Percentiles rank a stretch among this genome's conserved stretches.
Conservation (phyloP, 1,140 invertebrate species). For the Drosophila pachea region DNA sequence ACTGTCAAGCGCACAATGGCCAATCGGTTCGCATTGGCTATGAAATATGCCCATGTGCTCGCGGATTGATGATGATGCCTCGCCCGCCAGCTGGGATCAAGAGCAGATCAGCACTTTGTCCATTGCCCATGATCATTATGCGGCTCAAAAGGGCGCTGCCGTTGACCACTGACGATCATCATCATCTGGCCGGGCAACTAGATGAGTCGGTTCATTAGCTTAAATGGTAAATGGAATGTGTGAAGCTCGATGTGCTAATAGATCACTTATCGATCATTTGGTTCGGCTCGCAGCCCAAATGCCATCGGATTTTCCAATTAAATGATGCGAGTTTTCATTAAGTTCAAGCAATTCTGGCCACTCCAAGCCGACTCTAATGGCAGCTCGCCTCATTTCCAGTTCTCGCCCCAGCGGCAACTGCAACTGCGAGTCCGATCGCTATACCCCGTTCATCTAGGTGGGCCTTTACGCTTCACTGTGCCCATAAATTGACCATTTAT, state of each 20-base stretch:
- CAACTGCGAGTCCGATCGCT: constrained; percentile 18
- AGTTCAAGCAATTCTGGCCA: not conserved
- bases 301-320: constrained; percentile 7
- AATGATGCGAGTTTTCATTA: constrained; percentile 12
- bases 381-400: not conserved
- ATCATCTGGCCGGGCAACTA: constrained; percentile 39
- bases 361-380: no score
- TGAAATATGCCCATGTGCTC: constrained; percentile 37
- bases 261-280: constrained; percentile 57
- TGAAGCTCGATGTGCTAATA: constrained; percentile 63
- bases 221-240: constrained; percentile 68
- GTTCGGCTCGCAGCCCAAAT: constrained; percentile 6
- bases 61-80: constrained; percentile 11
- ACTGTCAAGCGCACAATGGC: constrained; percentile 48
- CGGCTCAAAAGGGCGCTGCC: not conserved
- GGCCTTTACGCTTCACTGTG: constrained; percentile 65
- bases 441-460: constrained; percentile 19
- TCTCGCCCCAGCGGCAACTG: constrained; percentile 2
- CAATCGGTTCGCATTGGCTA: constrained; percentile 53
- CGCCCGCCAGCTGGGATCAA: constrained; percentile 9
- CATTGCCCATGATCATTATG: constrained; percentile 29
- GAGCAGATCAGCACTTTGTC: constrained; percentile 41
- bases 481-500: constrained; percentile 66
- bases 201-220: constrained; percentile 57
- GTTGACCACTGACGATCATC: constrained; percentile 41